Conservation (phyloP, 1,140 invertebrate genomes). For the Bombus difficillimus region DNA sequence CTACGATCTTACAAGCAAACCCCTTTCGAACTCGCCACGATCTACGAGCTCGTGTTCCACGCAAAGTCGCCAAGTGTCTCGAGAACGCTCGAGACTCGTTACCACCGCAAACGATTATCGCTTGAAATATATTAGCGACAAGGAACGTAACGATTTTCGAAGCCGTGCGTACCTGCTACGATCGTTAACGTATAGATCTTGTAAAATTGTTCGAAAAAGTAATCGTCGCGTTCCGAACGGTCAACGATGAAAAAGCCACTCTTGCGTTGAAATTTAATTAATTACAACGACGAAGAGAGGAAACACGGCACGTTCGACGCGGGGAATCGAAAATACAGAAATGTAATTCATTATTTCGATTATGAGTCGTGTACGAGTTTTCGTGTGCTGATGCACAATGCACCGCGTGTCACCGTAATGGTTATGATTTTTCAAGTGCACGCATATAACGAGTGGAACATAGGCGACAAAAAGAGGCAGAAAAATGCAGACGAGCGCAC, state of each 20-base stretch:
- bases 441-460: slow-evolving; percentile 7
- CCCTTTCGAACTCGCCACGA: slow-evolving; percentile 30
- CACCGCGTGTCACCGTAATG: neutral
- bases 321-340: neutral
- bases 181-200: neutral
- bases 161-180: too few relatives aligned
- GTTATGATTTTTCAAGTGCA: slow-evolving; percentile 32
- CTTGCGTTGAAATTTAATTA: slow-evolving; percentile 1
- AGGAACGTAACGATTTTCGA: neutral
- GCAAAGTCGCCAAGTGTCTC: slow-evolving; percentile 8
- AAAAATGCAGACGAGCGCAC: slow-evolving; percentile 1
- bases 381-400: too few relatives aligned
- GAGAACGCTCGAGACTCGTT: neutral
- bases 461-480: neutral
- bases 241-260: neutral
- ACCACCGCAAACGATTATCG: neutral
- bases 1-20: slow-evolving; percentile 53
- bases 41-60: neutral
- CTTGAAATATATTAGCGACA: neutral
- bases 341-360: slow-evolving; percentile 44
- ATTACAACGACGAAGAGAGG: neutral
- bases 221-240: neutral
- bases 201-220: neutral
- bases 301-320: neutral
- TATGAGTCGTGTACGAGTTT: neutral